Evolutionary conservation across 2,797 vertebrate genomes (phyloP).

Genomic region (Pangasius macronema): DNA sequence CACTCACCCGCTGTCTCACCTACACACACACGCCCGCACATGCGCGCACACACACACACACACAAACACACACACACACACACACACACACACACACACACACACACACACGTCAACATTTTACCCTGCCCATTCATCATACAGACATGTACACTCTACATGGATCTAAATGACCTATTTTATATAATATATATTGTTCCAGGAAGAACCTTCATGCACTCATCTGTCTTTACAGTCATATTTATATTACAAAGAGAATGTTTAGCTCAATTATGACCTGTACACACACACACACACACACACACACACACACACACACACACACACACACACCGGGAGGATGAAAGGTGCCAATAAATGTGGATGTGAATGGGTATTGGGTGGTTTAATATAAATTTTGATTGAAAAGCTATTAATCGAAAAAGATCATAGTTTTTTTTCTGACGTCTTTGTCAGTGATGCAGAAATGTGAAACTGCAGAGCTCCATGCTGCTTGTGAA

Average conservation of each 20-base stretch:
- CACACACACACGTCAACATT: conserved; percentile 41
- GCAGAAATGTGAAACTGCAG: conserved; percentile 6
- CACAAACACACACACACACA: conserved; percentile 59
- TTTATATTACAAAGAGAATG: not conserved
- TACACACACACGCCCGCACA: conserved; percentile 60
- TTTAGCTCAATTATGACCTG: not conserved
- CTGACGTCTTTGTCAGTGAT: conserved; percentile 15
- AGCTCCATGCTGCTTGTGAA: not conserved
- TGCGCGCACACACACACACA: conserved; percentile 50
- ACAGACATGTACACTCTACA: not conserved
- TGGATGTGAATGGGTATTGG: not conserved
- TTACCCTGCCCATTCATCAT: conserved; percentile 33
- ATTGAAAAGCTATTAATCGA: not conserved
- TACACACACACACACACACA: not conserved
- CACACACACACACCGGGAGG: not conserved
- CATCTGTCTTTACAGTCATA: not conserved
- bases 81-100: conserved; percentile 43
- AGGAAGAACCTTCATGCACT: not conserved
- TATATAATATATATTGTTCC: not conserved
- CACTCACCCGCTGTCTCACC: conserved; percentile 86
- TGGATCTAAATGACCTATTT: not conserved
- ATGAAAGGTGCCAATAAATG: not conserved
- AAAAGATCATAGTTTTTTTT: not conserved
- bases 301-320: not conserved
- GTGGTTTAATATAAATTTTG: not conserved